Evolutionary conservation across 1,140 invertebrate species (phyloP).

Genomic region (Chironomus tepperi): DNA sequence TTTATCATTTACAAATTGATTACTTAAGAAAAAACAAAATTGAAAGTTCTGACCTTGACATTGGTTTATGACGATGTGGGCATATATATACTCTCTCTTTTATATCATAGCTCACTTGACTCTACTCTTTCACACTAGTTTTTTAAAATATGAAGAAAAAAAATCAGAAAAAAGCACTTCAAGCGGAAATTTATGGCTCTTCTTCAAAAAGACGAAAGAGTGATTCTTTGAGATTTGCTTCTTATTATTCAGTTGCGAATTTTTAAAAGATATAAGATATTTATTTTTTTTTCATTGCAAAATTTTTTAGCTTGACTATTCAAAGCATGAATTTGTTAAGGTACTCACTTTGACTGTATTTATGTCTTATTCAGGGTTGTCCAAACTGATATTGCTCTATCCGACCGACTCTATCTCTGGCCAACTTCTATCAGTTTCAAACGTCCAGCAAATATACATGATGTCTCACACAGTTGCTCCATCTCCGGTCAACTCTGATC

Average conservation of each 20-base stretch:
- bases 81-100: neutral
- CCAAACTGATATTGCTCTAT: neutral
- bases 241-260: neutral
- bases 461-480: no score
- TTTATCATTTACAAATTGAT: neutral
- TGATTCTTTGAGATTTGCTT: neutral
- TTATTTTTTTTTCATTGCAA: neutral
- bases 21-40: neutral
- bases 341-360: neutral
- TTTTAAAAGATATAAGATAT: neutral
- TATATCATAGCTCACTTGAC: neutral
- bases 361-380: neutral
- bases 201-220: neutral
- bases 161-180: neutral
- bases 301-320: neutral
- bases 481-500: no score
- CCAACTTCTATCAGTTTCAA: no score
- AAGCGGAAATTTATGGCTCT: neutral
- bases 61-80: neutral
- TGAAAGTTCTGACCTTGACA: neutral
- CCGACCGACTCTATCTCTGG: no score
- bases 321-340: neutral
- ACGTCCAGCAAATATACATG: no score
- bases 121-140: neutral
- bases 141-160: neutral